phyloP scores from a whole-genome alignment of 2,113 vertebrate genomes.

The Tenebrosternarchus preto region DNA sequence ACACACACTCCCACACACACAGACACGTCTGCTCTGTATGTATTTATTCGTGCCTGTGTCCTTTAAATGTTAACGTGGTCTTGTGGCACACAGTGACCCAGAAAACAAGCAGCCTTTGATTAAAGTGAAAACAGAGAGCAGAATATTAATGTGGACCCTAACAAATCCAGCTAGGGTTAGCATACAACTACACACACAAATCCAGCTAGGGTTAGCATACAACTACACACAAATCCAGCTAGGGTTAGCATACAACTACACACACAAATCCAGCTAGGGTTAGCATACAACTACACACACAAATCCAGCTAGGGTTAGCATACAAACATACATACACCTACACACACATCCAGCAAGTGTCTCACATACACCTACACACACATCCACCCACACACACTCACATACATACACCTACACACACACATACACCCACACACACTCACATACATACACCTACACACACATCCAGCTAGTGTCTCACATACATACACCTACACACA shows the following conservation, averaged over 20 bases:
- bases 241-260: too few species aligned
- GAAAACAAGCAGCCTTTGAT: conserved; percentile 18
- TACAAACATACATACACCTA: neutral
- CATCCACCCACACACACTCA: too few species aligned
- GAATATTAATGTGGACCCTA: conserved; percentile 11
- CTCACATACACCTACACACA: neutral
- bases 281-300: neutral
- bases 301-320: too few species aligned
- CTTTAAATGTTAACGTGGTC: conserved; percentile 26
- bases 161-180: neutral
- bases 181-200: neutral
- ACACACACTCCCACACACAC: conserved; percentile 3
- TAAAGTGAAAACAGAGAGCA: conserved; percentile 9
- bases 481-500: neutral
- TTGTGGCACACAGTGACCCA: neutral
- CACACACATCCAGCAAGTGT: neutral
- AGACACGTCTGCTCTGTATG: neutral
- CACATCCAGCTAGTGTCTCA: too few species aligned
- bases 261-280: neutral
- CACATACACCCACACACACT: too few species aligned
- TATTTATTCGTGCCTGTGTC: conserved; percentile 17
- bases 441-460: neutral
- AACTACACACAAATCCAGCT: neutral
- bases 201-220: too few species aligned
- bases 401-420: too few species aligned